Evolutionary conservation across 2,797 vertebrate genomes (phyloP).

Genomic region (Syngnathus rostellatus): DNA sequence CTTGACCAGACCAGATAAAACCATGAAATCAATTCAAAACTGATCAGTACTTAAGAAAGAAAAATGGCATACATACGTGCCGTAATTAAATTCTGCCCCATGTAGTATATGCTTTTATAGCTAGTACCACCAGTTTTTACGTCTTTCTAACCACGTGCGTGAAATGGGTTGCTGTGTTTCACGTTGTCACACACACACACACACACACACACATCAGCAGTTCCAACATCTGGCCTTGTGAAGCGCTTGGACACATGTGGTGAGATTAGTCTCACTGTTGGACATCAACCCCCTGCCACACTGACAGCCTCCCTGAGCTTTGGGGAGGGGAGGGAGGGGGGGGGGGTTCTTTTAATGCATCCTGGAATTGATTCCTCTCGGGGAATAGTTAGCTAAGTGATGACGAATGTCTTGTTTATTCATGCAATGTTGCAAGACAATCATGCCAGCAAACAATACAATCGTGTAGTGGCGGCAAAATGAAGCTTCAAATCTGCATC

Average conservation of each 20-base stretch:
- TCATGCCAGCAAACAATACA: constrained; percentile 30
- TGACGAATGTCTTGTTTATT: constrained; percentile 33
- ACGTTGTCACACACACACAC: constrained; percentile 41
- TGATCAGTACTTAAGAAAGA: not conserved
- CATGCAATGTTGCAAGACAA: constrained; percentile 2
- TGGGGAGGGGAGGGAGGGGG: not conserved
- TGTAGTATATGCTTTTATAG: not conserved
- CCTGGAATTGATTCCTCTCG: constrained; percentile 17
- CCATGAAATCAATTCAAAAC: not conserved
- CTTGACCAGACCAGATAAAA: constrained; percentile 2
- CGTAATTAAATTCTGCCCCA: constrained; percentile 7
- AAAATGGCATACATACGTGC: constrained; percentile 1
- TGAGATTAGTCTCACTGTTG: constrained; percentile 57
- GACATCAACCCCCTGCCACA: constrained; percentile 26
- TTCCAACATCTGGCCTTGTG: constrained; percentile 60
- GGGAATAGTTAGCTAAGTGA: constrained; percentile 13
- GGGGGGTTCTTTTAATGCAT: constrained; percentile 23
- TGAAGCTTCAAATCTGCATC: constrained; percentile 1
- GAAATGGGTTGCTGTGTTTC: constrained; percentile 31
- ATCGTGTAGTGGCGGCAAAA: constrained; percentile 3
- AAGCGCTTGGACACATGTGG: constrained; percentile 48
- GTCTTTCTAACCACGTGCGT: constrained; percentile 15
- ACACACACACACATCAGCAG: constrained; percentile 21
- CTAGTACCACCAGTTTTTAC: not conserved
- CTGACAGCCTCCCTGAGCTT: constrained; percentile 24